phyloP scores from a whole-genome alignment of 2,113 vertebrate species.

The Agelaius tricolor region DNA sequence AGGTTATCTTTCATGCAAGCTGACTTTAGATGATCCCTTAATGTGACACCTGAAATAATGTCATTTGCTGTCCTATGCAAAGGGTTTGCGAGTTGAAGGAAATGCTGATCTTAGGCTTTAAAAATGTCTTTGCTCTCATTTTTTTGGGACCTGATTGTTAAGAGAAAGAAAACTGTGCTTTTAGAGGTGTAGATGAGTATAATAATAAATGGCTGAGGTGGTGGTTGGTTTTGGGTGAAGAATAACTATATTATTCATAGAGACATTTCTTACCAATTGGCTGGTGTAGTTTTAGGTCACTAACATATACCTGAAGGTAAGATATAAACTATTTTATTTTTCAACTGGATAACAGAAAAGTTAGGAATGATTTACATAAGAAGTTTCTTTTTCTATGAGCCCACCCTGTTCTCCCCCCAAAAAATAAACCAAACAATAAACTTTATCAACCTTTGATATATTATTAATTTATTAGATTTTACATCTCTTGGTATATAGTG shows the following conservation, averaged over 20 bases:
- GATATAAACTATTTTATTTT: slow-evolving; percentile 23
- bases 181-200: neutral
- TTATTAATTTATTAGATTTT: neutral
- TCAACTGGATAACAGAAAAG: slow-evolving; percentile 5
- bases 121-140: neutral
- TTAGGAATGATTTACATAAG: neutral
- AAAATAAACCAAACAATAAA: neutral
- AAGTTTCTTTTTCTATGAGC: neutral
- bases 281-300: neutral
- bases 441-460: neutral
- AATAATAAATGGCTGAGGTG: neutral
- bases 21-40: neutral
- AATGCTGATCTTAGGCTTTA: neutral
- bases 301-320: slow-evolving; percentile 21
- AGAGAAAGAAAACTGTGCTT: neutral
- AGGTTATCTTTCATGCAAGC: slow-evolving; percentile 23
- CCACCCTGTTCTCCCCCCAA: accelerated
- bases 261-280: neutral
- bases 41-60: slow-evolving; percentile 27
- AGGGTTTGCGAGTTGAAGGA: neutral
- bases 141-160: neutral
- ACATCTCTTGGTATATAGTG: neutral
- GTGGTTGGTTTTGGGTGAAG: neutral
- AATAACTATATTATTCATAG: neutral
- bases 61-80: slow-evolving; percentile 27